Conservation (phyloP, 2,797 vertebrate genomes). For the Chaetophractus vellerosus region DNA sequence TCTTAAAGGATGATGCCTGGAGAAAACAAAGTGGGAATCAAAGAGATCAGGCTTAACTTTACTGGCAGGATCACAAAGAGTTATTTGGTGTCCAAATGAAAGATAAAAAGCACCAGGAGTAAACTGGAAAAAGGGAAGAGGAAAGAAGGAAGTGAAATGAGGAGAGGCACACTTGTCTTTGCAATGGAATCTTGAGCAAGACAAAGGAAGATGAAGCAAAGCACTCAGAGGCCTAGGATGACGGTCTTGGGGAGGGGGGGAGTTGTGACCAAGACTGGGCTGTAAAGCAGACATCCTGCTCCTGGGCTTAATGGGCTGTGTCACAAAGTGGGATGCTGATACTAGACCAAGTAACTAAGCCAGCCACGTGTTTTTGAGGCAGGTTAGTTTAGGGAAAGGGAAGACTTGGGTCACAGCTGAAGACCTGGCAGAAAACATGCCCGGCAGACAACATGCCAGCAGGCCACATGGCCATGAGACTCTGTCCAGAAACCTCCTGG, state of each 20-base stretch:
- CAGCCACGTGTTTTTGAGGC: background rate
- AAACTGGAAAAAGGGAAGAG: background rate
- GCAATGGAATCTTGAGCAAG: slow-evolving; percentile 57
- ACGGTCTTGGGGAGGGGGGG: background rate
- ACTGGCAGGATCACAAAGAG: background rate
- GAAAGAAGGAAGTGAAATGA: slow-evolving; percentile 18
- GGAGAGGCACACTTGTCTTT: background rate
- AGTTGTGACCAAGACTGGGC: background rate
- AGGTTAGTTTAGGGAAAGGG: no score
- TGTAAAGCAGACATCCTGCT: background rate
- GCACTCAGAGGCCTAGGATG: background rate
- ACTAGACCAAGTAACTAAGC: background rate
- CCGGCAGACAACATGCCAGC: no score
- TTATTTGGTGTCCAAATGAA: background rate
- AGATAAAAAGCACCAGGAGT: background rate
- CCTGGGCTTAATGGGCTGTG: background rate
- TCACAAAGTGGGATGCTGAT: background rate
- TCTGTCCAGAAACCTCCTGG: no score
- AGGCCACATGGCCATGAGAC: no score
- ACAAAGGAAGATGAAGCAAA: slow-evolving; percentile 24
- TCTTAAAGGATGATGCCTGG: background rate
- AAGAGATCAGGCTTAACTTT: slow-evolving; percentile 10
- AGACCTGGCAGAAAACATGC: no score
- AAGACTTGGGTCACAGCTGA: no score
- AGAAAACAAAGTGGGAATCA: background rate